Percentiles rank a stretch among this genome's conserved stretches.
Evolutionary conservation across 1,140 invertebrate species (phyloP).

Genomic region (Tetragonula clypearis): DNA sequence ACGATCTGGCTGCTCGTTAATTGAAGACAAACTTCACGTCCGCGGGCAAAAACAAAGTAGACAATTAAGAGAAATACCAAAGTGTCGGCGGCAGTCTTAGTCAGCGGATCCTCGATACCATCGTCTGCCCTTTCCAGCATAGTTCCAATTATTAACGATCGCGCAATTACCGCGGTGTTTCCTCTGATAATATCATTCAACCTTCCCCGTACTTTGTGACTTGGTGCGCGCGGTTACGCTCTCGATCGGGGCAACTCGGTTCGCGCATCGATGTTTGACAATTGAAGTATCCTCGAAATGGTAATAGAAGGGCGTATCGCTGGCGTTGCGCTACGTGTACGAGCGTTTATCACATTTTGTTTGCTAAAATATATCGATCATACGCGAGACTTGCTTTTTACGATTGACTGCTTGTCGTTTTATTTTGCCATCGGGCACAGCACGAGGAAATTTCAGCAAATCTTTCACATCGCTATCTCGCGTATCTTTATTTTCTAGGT

Average conservation of each 20-base stretch:
- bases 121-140: constrained; percentile 7
- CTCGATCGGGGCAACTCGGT: too few species aligned
- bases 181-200: constrained; percentile 59
- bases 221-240: not conserved
- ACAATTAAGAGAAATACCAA: constrained; percentile 45
- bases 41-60: constrained; percentile 25
- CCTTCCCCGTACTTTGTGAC: not conserved
- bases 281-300: not conserved
- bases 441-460: not conserved
- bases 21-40: constrained; percentile 54
- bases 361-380: not conserved
- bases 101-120: constrained; percentile 43
- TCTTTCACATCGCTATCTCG: not conserved
- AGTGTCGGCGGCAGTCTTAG: not conserved
- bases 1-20: constrained; percentile 46
- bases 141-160: constrained; percentile 59
- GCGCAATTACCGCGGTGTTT: constrained; percentile 57
- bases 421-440: not conserved
- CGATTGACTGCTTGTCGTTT: not conserved
- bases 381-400: not conserved
- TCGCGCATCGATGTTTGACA: too few species aligned
- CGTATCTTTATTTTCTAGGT: not conserved
- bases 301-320: not conserved
- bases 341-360: not conserved
- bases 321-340: too few species aligned